A percentile compares a stretch with the other conserved stretches of the same genome.
Conservation (phyloP, 2,113 vertebrate species). For the Sphaerodactylus townsendi region DNA sequence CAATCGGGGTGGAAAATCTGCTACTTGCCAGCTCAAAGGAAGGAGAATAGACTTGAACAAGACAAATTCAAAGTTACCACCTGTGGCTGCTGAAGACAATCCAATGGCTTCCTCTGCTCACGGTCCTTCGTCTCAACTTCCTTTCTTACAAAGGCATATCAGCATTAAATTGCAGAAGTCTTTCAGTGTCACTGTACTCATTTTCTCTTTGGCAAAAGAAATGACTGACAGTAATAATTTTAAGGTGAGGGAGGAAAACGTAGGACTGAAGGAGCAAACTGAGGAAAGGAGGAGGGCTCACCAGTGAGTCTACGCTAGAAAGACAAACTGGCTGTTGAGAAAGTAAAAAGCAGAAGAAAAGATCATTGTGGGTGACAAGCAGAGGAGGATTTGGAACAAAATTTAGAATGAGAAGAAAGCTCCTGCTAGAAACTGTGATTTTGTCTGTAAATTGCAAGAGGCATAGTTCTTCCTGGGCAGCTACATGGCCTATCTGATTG, state of each 20-base stretch:
- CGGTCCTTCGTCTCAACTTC: neutral
- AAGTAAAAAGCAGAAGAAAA: neutral
- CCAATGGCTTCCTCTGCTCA: neutral
- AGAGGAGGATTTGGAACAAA: conserved; percentile 15
- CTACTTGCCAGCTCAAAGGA: neutral
- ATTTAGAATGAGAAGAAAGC: neutral
- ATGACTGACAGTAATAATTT: conserved; percentile 35
- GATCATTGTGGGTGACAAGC: conserved; percentile 6
- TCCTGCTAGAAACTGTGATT: conserved; percentile 3
- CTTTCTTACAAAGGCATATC: neutral
- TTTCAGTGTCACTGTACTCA: neutral
- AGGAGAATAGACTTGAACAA: neutral
- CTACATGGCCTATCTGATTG: neutral
- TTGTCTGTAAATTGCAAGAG: neutral
- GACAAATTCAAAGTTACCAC: neutral
- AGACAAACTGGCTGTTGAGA: neutral
- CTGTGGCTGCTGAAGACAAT: neutral
- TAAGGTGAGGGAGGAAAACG: conserved; percentile 13
- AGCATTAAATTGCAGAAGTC: neutral
- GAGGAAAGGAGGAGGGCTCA: neutral
- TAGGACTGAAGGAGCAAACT: neutral
- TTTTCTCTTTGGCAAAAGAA: conserved; percentile 24
- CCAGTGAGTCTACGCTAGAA: conserved; percentile 1
- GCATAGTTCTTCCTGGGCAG: neutral
- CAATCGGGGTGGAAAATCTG: conserved; percentile 20